Evolutionary conservation across 1,140 invertebrate genomes (phyloP).

Genomic region (Bombus sibiricus): DNA sequence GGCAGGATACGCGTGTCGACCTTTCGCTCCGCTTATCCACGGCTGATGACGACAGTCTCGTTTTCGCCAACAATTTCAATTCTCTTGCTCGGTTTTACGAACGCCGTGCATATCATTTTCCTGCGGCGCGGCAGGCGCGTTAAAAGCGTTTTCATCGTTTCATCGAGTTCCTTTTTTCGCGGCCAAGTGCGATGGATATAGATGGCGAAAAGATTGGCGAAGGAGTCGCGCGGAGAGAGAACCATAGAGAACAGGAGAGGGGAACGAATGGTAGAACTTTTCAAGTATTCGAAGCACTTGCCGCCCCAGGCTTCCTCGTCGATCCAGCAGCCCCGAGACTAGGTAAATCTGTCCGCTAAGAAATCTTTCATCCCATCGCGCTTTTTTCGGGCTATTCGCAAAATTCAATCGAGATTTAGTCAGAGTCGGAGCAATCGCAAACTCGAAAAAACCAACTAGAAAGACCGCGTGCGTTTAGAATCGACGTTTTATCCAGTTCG

Average conservation of each 20-base stretch:
- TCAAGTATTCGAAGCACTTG: slow-evolving; percentile 61
- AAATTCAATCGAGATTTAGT: slow-evolving; percentile 65
- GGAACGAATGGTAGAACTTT: slow-evolving; percentile 62
- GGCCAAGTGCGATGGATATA: neutral
- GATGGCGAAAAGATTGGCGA: slow-evolving; percentile 13
- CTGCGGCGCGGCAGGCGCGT: neutral
- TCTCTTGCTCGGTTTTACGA: neutral
- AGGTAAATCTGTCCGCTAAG: slow-evolving; percentile 59
- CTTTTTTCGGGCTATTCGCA: neutral
- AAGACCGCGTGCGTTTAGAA: slow-evolving; percentile 10
- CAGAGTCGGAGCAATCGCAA: neutral
- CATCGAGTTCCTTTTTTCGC: slow-evolving; percentile 57
- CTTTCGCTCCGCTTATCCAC: slow-evolving; percentile 17
- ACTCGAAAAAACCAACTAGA: neutral
- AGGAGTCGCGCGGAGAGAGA: neutral
- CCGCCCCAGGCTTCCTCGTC: slow-evolving; percentile 57
- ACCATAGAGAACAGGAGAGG: neutral
- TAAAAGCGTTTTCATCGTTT: slow-evolving; percentile 66
- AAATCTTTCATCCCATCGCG: slow-evolving; percentile 52
- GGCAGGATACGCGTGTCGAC: slow-evolving; percentile 33
- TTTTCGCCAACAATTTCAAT: neutral
- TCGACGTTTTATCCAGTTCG: neutral
- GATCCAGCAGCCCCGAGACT: slow-evolving; percentile 39
- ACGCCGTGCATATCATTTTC: slow-evolving; percentile 55
- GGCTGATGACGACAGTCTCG: too few relatives aligned